Conservation (phyloP, 1,140 invertebrate genomes). For the Matsumurasca onukii region DNA sequence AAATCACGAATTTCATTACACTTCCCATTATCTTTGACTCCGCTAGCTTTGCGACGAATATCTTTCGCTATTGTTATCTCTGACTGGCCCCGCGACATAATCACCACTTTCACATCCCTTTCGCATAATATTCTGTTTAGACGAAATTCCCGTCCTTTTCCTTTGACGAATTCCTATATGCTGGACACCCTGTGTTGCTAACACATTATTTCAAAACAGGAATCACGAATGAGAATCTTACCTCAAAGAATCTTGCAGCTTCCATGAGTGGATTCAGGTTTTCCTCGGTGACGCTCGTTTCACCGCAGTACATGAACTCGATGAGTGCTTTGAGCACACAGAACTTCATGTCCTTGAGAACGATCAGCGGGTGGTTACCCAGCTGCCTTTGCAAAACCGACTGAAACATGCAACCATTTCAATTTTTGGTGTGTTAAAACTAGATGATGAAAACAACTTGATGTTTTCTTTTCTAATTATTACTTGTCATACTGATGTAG, state of each 20-base stretch:
- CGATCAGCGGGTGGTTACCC: slow-evolving; percentile 55
- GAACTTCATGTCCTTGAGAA: slow-evolving; percentile 58
- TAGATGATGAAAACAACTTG: not conserved
- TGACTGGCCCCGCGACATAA: too few species aligned
- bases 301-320: slow-evolving; percentile 61
- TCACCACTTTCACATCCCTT: too few species aligned
- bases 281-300: slow-evolving; percentile 55
- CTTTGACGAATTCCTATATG: too few species aligned
- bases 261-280: slow-evolving; percentile 53
- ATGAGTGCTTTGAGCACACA: slow-evolving; percentile 57
- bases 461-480: not conserved
- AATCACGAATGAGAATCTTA: too few species aligned
- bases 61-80: too few species aligned
- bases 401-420: slow-evolving; percentile 18
- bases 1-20: too few species aligned
- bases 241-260: slow-evolving; percentile 57
- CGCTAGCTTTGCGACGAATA: too few species aligned
- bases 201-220: too few species aligned
- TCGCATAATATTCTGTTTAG: too few species aligned
- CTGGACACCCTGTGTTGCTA: too few species aligned
- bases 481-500: not conserved
- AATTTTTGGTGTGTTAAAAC: not conserved
- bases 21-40: too few species aligned
- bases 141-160: too few species aligned
- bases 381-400: slow-evolving; percentile 52